phyloP scores from a whole-genome alignment of 2,113 vertebrate genomes.

The Tyto alba region DNA sequence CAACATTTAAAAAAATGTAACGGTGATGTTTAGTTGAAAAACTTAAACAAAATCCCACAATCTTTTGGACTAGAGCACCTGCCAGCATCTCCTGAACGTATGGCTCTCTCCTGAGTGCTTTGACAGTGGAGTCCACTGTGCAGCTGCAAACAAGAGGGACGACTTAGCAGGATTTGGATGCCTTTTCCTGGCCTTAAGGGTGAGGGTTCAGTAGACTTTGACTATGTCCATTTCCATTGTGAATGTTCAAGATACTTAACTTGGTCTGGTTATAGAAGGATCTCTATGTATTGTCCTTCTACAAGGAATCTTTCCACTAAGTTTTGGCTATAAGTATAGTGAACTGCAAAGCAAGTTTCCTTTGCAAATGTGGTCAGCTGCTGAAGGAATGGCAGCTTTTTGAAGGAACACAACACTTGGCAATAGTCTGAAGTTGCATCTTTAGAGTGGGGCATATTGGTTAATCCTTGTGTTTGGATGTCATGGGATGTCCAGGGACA shows the following conservation, averaged over 20 bases:
- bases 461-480: neutral
- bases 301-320: neutral
- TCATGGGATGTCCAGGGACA: neutral
- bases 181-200: neutral
- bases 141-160: neutral
- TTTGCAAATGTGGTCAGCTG: neutral
- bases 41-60: neutral
- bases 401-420: neutral
- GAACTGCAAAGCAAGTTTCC: neutral
- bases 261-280: neutral
- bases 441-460: neutral
- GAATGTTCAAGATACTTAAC: neutral
- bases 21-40: neutral
- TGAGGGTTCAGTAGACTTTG: neutral
- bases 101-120: neutral
- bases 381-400: neutral
- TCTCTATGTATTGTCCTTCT: neutral
- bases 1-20: neutral
- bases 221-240: neutral
- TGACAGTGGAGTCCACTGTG: neutral
- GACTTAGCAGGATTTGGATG: neutral
- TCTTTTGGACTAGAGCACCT: neutral
- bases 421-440: neutral
- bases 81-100: neutral
- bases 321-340: neutral